These are phyloP conservation scores for Chouioia cunea DNA, from an alignment of 2,888 invertebrate genomes.

Conservation along the genomic window DNA sequence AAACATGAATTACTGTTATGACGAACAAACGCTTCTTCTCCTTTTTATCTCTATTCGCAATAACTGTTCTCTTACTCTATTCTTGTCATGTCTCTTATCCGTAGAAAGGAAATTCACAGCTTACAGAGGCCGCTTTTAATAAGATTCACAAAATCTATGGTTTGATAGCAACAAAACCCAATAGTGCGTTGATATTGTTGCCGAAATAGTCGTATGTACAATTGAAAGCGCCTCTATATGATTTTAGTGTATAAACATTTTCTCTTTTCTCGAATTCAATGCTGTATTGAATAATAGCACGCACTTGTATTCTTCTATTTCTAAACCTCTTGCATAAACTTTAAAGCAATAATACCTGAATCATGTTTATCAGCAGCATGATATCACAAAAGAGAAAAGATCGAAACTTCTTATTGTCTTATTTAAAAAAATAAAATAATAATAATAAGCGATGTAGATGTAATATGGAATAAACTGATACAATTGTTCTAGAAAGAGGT, in stretches of 20 bases:
- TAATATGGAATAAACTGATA: neutral
- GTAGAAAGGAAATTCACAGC: conserved; percentile 1
- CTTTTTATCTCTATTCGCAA: conserved; percentile 30
- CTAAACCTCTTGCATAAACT: conserved; percentile 34
- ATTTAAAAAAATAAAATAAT: neutral
- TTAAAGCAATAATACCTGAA: conserved; percentile 40
- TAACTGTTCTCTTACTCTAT: conserved; percentile 27
- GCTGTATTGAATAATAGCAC: conserved; percentile 22
- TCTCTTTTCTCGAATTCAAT: conserved; percentile 21
- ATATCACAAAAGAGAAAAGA: conserved; percentile 19
- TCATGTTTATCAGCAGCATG: conserved; percentile 12
- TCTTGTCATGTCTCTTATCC: conserved; percentile 21
- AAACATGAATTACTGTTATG: conserved; percentile 44
- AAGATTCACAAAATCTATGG: conserved; percentile 10
- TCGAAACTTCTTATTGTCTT: neutral
- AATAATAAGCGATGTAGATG: too few relatives aligned
- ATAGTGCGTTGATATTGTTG: too few relatives aligned
- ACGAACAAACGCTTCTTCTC: conserved; percentile 30
- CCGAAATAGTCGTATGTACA: neutral
- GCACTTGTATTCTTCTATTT: conserved; percentile 33
- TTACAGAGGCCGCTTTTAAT: conserved; percentile 32
- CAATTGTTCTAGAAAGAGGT: conserved; percentile 2
- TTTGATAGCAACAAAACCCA: conserved; percentile 4
- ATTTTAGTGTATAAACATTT: conserved; percentile 23
- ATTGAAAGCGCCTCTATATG: conserved; percentile 34